A percentile compares a stretch with the other conserved stretches of the same genome.
phyloP scores from a whole-genome alignment of 1,140 invertebrate species.

The Macrostomum lignano region DNA sequence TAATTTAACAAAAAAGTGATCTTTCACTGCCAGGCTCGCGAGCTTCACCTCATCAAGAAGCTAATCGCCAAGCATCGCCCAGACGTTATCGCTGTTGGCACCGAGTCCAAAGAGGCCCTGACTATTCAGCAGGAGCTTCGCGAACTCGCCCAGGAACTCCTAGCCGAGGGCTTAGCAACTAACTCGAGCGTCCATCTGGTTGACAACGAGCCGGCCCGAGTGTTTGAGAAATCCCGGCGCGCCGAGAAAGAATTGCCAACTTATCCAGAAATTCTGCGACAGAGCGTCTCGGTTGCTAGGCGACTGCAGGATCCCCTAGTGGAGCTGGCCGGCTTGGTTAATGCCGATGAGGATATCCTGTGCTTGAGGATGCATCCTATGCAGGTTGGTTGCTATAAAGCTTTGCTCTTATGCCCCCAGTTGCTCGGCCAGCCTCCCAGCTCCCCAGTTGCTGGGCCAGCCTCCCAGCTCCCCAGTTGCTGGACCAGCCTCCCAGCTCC shows the following conservation, averaged over 20 bases:
- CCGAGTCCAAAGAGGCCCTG: slow-evolving; percentile 46
- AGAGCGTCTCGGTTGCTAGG: slow-evolving; percentile 66
- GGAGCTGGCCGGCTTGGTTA: slow-evolving; percentile 78
- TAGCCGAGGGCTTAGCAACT: no score
- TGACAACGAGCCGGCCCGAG: slow-evolving; percentile 56
- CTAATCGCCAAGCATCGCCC: slow-evolving; percentile 70
- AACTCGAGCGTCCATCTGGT: slow-evolving; percentile 65
- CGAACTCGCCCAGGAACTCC: slow-evolving; percentile 37
- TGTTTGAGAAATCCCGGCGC: slow-evolving; percentile 65
- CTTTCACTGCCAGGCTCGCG: no score
- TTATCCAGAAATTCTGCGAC: slow-evolving; percentile 53
- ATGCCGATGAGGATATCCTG: slow-evolving; percentile 70
- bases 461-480: no score
- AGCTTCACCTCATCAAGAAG: no score
- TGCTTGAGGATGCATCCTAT: slow-evolving; percentile 65
- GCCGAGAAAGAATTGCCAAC: slow-evolving; percentile 56
- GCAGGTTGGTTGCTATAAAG: no score
- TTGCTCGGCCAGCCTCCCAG: no score
- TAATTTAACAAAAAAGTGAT: no score
- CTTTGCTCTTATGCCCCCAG: no score
- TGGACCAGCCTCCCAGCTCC: no score
- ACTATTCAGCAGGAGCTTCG: slow-evolving; percentile 54
- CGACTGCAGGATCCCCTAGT: slow-evolving; percentile 74
- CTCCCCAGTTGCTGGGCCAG: no score
- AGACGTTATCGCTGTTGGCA: slow-evolving; percentile 62